Percentiles rank a stretch among this genome's conserved stretches.
Conservation (phyloP, 2,888 invertebrate species). For the Noctua fimbriata region DNA sequence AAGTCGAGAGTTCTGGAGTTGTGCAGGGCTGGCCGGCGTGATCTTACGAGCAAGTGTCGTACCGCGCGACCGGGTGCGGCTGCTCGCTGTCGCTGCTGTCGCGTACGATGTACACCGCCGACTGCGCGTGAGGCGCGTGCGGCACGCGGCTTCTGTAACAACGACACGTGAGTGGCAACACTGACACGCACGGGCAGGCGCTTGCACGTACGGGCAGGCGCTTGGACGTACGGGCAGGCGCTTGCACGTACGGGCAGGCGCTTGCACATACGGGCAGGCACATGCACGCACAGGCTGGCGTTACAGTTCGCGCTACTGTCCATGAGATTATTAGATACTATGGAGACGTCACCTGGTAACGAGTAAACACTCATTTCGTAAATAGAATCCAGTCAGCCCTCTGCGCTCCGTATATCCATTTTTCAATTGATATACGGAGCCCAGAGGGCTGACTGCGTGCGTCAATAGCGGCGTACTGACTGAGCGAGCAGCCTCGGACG, state of each 20-base stretch:
- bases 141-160: constrained; percentile 31
- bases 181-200: not conserved
- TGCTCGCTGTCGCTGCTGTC: not conserved
- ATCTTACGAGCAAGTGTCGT: not conserved
- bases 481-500: too few relatives aligned
- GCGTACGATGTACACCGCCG: not conserved
- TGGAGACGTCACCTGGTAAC: not conserved
- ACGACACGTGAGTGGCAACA: not conserved
- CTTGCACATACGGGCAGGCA: too few relatives aligned
- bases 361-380: not conserved
- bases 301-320: not conserved
- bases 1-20: not conserved
- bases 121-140: not conserved
- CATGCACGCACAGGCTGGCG: too few relatives aligned
- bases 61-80: not conserved
- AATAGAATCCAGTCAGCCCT: too few relatives aligned
- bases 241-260: not conserved
- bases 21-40: not conserved
- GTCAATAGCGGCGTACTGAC: too few relatives aligned
- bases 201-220: too few relatives aligned
- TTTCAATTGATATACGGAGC: too few relatives aligned
- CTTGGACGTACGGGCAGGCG: too few relatives aligned
- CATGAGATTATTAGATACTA: too few relatives aligned
- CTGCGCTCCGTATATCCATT: too few relatives aligned
- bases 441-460: too few relatives aligned